Evolutionary conservation across 2,113 vertebrate species (phyloP), one percentile per base, ranked within the genome.

Genomic region (Arvicanthis niloticus): DNA sequence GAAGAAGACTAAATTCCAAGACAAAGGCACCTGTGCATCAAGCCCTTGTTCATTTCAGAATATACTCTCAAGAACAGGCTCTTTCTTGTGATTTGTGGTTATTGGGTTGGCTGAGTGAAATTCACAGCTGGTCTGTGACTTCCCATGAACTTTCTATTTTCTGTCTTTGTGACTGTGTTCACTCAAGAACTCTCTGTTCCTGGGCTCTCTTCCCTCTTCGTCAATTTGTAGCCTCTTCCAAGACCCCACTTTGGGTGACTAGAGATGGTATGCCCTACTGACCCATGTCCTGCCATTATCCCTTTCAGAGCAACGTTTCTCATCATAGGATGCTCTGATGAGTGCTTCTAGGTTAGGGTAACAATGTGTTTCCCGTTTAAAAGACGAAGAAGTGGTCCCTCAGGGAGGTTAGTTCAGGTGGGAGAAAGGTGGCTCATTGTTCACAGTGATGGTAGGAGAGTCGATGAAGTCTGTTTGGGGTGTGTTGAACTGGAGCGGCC

Each of bases 1-100:
- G 62, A 92, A 72, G 73, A 92, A 94, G 89, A 51, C 11, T 2
- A 15, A 93, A 94, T 78, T 92, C 13, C 29, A 88, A 15, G 31
- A n/a, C 45, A 85, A 96, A 75, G 90, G 40, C 0, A 1, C 7
- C 42, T 70, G 42, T 40, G 10, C 73, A 22, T 78, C 19, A 78
- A 86, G 68, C 72, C 67, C 91, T 16, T n/a, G 37, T 34, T 80
- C 19, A 45, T 75, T 84, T 89, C 73, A 90, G 68, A 91, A 40
- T 51, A 53, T 10, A 7, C 80, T 90, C 34, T 85, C 8, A 17
- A 76, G 65, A 65, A 60, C n/a, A 48, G 5, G 26, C 31, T 40
- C 7, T 31, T 13, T 70, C 22, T 72, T 67, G 31, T 65, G 48
- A 80, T 88, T 37, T 91, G 24, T 45, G 60, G 60, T 5, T 56